phyloP scores from a whole-genome alignment of 2,888 invertebrate genomes.

The Parascotia fuliginaria region DNA sequence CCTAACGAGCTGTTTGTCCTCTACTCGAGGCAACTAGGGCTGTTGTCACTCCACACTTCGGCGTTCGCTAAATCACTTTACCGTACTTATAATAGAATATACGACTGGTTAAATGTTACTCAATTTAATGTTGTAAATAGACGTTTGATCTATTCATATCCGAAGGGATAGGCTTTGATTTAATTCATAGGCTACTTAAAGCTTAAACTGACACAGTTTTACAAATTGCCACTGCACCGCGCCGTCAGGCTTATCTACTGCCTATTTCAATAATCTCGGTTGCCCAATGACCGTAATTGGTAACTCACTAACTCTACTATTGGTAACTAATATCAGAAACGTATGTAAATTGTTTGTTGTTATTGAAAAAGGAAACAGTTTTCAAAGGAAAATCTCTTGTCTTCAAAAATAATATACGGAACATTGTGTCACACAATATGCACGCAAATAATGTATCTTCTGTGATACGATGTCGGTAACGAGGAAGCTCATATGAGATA shows the following conservation, averaged over 20 bases:
- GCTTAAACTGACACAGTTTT: too few relatives aligned
- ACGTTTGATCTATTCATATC: too few relatives aligned
- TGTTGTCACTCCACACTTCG: slow-evolving; percentile 53
- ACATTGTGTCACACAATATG: slow-evolving; percentile 21
- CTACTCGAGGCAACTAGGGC: slow-evolving; percentile 70
- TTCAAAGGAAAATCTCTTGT: not conserved
- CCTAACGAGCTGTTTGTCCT: slow-evolving; percentile 85
- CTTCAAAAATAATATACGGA: slow-evolving; percentile 10
- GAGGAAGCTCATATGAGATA: slow-evolving; percentile 47
- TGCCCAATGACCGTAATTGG: too few relatives aligned
- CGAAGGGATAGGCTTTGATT: too few relatives aligned
- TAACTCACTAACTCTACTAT: too few relatives aligned
- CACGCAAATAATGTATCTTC: slow-evolving; percentile 41
- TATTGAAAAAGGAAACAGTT: not conserved
- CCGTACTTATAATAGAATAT: slow-evolving; percentile 9
- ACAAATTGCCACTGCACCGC: too few relatives aligned
- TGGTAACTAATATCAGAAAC: slow-evolving; percentile 1
- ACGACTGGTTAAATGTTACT: too few relatives aligned
- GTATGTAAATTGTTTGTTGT: too few relatives aligned
- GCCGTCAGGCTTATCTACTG: too few relatives aligned
- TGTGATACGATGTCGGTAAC: slow-evolving; percentile 37
- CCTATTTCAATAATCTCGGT: too few relatives aligned
- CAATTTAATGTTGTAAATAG: too few relatives aligned
- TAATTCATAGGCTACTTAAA: too few relatives aligned
- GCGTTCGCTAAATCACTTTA: slow-evolving; percentile 30